These are phyloP conservation scores for Pristiophorus japonicus DNA, from an alignment of 2,113 vertebrate species.

Conservation along the genomic window DNA sequence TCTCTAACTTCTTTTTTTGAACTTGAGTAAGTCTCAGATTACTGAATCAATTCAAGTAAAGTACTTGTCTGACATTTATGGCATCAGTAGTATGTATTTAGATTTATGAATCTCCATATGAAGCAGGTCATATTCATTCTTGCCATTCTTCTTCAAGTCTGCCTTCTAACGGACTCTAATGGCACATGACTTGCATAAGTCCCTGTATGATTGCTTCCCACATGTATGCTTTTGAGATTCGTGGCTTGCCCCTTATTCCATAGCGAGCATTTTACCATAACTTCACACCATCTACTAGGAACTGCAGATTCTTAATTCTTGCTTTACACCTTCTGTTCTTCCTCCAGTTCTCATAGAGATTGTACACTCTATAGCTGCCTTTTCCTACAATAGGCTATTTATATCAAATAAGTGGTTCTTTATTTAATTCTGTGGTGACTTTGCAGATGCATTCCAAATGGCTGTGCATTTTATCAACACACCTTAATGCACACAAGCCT, in stretches of 20 bases:
- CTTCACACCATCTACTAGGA: background rate
- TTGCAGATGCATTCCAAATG: background rate
- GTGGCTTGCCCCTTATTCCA: background rate
- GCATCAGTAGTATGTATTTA: no score
- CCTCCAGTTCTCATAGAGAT: background rate
- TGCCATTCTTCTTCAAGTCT: background rate
- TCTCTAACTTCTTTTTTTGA: background rate
- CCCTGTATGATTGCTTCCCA: background rate
- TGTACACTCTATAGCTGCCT: background rate
- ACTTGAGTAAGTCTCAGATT: background rate
- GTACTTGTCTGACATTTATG: no score
- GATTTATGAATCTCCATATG: background rate
- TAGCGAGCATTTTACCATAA: background rate
- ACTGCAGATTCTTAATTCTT: background rate
- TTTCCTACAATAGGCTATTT: background rate
- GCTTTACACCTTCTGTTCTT: background rate
- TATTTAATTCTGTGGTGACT: background rate
- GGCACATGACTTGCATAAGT: background rate
- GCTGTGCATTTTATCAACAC: background rate
- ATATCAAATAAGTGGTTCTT: background rate
- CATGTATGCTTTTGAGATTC: background rate
- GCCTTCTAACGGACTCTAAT: background rate
- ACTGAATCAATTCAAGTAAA: background rate
- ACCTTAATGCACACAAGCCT: background rate
- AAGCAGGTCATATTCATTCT: background rate